phyloP scores from a whole-genome alignment of 2,797 vertebrate species.

The Crocidura indochinensis region DNA sequence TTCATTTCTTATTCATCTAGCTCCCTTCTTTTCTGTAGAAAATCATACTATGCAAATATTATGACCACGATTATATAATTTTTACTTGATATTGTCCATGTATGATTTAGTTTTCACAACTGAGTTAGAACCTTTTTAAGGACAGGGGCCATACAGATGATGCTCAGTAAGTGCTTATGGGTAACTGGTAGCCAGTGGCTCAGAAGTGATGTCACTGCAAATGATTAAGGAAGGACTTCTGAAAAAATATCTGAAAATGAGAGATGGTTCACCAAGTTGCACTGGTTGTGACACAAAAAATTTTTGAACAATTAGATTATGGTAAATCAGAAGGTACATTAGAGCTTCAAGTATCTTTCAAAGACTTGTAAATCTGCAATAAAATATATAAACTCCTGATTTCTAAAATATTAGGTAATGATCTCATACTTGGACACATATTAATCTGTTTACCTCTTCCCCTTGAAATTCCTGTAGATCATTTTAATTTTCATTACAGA shows the following conservation, averaged over 20 bases:
- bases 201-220: constrained; percentile 8
- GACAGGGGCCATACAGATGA: neutral
- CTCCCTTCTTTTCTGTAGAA: neutral
- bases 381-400: too few species aligned
- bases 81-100: too few species aligned
- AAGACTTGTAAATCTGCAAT: neutral
- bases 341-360: constrained; percentile 11
- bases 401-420: constrained; percentile 5
- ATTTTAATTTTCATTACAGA: constrained; percentile 90
- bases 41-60: neutral
- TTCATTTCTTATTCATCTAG: neutral
- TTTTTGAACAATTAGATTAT: constrained; percentile 59
- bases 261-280: neutral
- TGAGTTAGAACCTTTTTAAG: constrained; percentile 28
- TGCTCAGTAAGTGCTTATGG: constrained; percentile 13
- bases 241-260: neutral
- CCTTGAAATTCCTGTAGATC: constrained; percentile 25
- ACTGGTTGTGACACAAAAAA: neutral
- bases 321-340: constrained; percentile 41
- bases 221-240: constrained; percentile 27
- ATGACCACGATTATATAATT: neutral
- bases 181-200: neutral
- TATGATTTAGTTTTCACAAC: neutral
- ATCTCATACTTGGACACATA: neutral
- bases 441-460: neutral